Evolutionary conservation across 2,113 vertebrate species (phyloP).

Genomic region (Alexandromys fortis): DNA sequence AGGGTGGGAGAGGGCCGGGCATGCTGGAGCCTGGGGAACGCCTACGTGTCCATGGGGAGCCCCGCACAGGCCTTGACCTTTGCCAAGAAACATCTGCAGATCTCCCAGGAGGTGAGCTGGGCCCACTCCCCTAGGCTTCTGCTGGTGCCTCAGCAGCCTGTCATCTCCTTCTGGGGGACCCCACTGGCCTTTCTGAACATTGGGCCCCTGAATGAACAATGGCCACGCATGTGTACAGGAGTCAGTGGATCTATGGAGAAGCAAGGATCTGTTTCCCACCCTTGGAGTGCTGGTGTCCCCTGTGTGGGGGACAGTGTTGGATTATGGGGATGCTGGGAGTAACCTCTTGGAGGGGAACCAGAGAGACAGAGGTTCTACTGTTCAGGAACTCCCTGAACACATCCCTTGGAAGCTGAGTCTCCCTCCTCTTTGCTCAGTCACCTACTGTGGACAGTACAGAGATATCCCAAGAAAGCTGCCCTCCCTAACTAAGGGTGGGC

Average conservation of each 20-base stretch:
- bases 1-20: conserved; percentile 98
- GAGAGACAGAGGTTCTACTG: accelerated
- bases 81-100: conserved; percentile 94
- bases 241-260: not conserved
- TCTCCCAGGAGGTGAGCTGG: conserved; percentile 94
- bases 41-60: conserved; percentile 94
- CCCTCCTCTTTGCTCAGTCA: not conserved
- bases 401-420: not conserved
- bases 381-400: too few relatives aligned
- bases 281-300: accelerated
- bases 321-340: not conserved
- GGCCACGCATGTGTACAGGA: not conserved
- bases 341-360: not conserved
- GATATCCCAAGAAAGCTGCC: accelerated
- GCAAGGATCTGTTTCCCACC: not conserved
- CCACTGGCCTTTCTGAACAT: not conserved
- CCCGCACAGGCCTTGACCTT: conserved; percentile 94
- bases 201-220: too few relatives aligned
- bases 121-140: not conserved
- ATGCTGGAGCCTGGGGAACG: conserved; percentile 98
- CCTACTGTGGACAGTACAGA: not conserved
- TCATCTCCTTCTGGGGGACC: accelerated
- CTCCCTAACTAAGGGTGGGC: not conserved
- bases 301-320: too few relatives aligned
- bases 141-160: not conserved